Evolutionary conservation across 37 sponge, comb jelly and placozoan species (phyloP).

Genomic region (Chondrosia reniformis): DNA sequence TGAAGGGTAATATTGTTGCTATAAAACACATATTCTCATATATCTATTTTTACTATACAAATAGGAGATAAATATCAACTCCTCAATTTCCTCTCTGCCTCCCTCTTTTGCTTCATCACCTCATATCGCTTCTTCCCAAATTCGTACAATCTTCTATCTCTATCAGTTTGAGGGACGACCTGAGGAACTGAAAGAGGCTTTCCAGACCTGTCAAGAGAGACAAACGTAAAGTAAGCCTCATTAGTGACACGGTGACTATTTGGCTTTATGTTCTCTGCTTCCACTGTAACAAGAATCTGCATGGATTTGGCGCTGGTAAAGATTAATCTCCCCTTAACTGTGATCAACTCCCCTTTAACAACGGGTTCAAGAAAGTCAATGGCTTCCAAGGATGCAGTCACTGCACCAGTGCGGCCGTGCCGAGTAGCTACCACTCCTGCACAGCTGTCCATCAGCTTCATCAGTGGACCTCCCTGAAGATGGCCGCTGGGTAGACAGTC

Average conservation of each 20-base stretch:
- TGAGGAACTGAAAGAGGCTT: conserved; percentile 51
- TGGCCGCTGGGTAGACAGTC: conserved; percentile 55
- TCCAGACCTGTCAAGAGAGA: conserved; percentile 58
- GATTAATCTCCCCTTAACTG: conserved; percentile 57
- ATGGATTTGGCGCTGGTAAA: conserved; percentile 63
- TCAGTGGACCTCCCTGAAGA: conserved; percentile 74
- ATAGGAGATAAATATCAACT: no score
- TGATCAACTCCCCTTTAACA: conserved; percentile 67
- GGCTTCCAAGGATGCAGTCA: conserved; percentile 85
- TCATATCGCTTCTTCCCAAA: conserved; percentile 46
- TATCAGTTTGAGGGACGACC: conserved; percentile 34
- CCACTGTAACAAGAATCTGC: conserved; percentile 50
- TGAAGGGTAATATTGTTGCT: no score
- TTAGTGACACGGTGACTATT: conserved; percentile 52
- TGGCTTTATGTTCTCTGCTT: conserved; percentile 47
- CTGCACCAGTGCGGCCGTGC: conserved; percentile 52
- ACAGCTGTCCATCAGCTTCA: conserved; percentile 91
- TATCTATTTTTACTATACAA: no score
- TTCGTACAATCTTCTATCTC: conserved; percentile 53
- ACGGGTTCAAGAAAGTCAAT: conserved; percentile 78
- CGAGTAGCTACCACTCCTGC: conserved; percentile 75
- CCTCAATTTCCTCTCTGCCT: no score
- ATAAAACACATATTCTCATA: no score
- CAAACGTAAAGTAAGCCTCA: conserved; percentile 83
- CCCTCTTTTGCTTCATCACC: conserved; percentile 43